Evolutionary conservation across 35 echinoderm and acorn worm genomes (phyloP), one percentile per base, ranked within the genome.

Genomic region (Heliocidaris erythrogramma): DNA sequence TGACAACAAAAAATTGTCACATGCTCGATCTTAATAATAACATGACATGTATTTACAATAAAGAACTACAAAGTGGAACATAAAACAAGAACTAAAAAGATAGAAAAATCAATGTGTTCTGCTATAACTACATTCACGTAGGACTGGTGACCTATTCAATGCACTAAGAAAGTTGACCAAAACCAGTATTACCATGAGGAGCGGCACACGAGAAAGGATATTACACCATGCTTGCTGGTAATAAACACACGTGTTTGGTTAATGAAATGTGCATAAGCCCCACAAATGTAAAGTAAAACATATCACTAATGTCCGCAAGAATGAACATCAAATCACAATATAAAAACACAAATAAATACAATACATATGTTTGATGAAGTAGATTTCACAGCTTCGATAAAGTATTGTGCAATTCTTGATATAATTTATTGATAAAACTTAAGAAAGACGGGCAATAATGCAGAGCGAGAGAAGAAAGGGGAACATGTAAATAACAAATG

Each of bases 1-100:
- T 47, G 48, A 90, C 48, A 90, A 49, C 31, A 90, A 90, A 90
- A 89, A 47, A 42, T 90, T 90, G 88, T 17, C 88, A 42, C 31
- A 90, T 47, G 48, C 24, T 90, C 13, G 31, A 90, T 35, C 31
- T 47, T 49, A 13, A 90, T 90, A 90, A 47, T 90, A 48, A 89
- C 21, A 47, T 47, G 16, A 90, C 16, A 47, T 4, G 2, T 78
- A 78, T 78, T 18, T 78, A 78, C 65, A 78, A 17, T n/a, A 7
- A n/a, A 27, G 65, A 78, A 7, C 65, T 78, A 78, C 18, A 78
- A 18, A 78, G 27, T 78, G 65, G 27, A 5, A 78, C 65, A 78
- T 27, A 78, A 78, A 69, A n/a, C 18, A n/a, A 7, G 21, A n/a
- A n/a, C 5, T 78, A 2, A 3, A n/a, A n/a, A 18, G 65, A 78